These are phyloP conservation scores for Melanotaenia nigrans DNA, from an alignment of 2,797 vertebrate species.

Conservation along the genomic window DNA sequence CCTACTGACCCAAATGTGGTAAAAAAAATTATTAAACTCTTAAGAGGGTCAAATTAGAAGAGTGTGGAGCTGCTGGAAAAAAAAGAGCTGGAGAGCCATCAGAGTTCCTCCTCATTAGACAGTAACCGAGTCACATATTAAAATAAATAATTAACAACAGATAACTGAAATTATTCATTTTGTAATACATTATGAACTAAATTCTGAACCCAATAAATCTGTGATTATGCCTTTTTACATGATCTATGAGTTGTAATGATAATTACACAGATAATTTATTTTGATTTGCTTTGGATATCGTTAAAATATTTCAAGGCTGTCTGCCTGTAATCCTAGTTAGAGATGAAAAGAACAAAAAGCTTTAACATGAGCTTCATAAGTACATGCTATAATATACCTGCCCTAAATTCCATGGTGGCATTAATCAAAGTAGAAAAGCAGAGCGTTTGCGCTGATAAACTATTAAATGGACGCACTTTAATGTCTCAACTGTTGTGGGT, in stretches of 20 bases:
- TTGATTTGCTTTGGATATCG: background rate
- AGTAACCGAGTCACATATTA: constrained; percentile 18
- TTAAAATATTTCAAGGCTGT: constrained; percentile 36
- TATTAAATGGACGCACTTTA: background rate
- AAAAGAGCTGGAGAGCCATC: background rate
- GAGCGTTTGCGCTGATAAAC: background rate
- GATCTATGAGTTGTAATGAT: constrained; percentile 18
- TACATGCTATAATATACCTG: background rate
- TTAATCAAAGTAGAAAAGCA: background rate
- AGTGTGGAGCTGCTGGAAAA: background rate
- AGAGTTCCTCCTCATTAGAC: constrained; percentile 1
- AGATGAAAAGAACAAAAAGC: background rate
- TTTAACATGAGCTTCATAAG: background rate
- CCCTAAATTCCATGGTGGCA: background rate
- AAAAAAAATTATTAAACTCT: background rate
- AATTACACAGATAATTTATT: constrained; percentile 28
- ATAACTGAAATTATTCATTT: constrained; percentile 33
- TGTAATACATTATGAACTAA: constrained; percentile 27
- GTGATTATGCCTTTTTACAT: constrained; percentile 25
- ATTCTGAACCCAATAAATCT: constrained; percentile 24
- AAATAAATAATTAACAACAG: constrained; percentile 31
- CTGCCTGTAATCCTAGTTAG: constrained; percentile 3
- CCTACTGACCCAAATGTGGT: background rate
- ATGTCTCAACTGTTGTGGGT: background rate
- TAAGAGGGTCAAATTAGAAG: background rate